A percentile compares a stretch with the other conserved stretches of the same genome.
Evolutionary conservation across 2,113 vertebrate species (phyloP).

Genomic region (Pogonocichla stellata): DNA sequence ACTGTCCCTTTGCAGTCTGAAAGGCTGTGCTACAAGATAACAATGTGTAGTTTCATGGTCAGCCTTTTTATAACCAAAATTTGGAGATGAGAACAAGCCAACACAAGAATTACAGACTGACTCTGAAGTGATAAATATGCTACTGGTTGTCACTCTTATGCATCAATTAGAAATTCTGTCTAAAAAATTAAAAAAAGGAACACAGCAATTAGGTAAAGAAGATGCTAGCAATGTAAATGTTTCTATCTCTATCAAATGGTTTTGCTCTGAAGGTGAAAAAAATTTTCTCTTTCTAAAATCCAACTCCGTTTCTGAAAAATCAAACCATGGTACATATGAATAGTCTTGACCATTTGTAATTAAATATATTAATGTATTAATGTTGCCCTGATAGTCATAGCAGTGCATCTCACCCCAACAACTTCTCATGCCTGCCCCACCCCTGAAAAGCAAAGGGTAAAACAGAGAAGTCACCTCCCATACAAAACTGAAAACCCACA

Average conservation of each 20-base stretch:
- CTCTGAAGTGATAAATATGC: neutral
- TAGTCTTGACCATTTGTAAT: neutral
- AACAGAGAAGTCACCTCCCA: neutral
- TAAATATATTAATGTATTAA: neutral
- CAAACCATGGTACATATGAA: neutral
- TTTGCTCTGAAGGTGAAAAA: neutral
- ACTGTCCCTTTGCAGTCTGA: neutral
- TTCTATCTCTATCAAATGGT: neutral
- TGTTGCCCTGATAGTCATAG: neutral
- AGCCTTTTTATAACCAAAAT: neutral
- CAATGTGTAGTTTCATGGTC: rapidly evolving
- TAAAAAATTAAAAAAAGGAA: neutral
- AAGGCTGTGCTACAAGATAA: neutral
- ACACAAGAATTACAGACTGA: neutral
- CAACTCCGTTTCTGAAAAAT: neutral
- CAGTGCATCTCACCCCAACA: neutral
- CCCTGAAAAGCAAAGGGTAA: neutral
- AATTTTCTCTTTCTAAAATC: neutral
- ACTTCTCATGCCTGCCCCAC: rapidly evolving
- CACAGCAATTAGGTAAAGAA: neutral
- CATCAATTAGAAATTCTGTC: neutral
- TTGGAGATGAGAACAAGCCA: neutral
- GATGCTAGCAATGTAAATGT: neutral
- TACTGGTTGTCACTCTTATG: neutral
- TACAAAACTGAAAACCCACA: neutral